phyloP scores from a whole-genome alignment of 2,888 invertebrate species.

The Thera obeliscata region DNA sequence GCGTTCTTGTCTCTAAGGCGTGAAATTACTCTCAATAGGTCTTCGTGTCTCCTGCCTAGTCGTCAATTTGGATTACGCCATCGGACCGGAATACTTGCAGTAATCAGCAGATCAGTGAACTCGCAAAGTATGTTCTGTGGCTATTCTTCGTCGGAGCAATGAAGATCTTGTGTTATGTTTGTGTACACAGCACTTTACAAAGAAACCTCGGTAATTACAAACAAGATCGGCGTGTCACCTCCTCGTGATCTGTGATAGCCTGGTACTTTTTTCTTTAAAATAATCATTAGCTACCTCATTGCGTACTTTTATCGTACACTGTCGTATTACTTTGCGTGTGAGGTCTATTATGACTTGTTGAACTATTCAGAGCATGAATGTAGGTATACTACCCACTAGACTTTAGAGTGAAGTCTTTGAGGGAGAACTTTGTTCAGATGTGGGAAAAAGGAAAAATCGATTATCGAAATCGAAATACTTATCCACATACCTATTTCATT shows the following conservation, averaged over 20 bases:
- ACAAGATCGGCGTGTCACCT: conserved; percentile 36
- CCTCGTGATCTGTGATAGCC: conserved; percentile 27
- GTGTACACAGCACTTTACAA: conserved; percentile 24
- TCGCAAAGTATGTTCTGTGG: conserved; percentile 17
- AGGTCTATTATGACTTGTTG: too few relatives aligned
- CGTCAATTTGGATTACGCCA: conserved; percentile 18
- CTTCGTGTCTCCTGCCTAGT: conserved; percentile 1
- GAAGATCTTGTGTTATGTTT: conserved; percentile 20
- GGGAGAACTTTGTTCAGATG: too few relatives aligned
- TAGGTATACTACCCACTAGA: too few relatives aligned
- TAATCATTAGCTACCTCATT: too few relatives aligned
- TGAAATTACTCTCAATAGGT: conserved; percentile 18
- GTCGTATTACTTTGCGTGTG: too few relatives aligned
- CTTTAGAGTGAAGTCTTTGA: too few relatives aligned
- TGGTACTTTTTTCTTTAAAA: too few relatives aligned
- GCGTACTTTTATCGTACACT: too few relatives aligned
- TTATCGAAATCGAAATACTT: too few relatives aligned
- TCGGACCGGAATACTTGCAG: conserved; percentile 12
- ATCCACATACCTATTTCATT: too few relatives aligned
- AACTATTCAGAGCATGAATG: too few relatives aligned
- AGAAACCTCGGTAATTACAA: conserved; percentile 29
- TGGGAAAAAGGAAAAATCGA: too few relatives aligned
- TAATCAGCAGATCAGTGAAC: conserved; percentile 30
- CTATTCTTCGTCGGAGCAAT: conserved; percentile 8
- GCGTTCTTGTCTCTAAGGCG: conserved; percentile 10